Base-by-base conservation (phyloP, 35 echinoderm and acorn worm genomes). In the Diadema setosum region DNA sequence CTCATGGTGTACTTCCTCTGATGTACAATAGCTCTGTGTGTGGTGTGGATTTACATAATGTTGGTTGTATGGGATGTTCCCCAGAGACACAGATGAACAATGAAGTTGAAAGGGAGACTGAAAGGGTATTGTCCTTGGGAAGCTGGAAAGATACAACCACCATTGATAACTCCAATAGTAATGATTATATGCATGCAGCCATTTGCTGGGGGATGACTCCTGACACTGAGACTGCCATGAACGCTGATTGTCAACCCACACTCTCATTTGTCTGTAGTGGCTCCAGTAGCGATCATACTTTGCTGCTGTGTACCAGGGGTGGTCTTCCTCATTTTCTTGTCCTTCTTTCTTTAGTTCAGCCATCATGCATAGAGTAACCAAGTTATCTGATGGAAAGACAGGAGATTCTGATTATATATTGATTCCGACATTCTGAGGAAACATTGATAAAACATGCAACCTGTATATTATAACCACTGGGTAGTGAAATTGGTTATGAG, bases 201-300 rank as follows among this genome's bases (percentile, higher is more conserved):
- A 78, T 44, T 16, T 21, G 20, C 44, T 78, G 8, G 15, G 1
- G 16, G 44, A 2, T 4, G 73, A 42, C 34, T 78, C 73, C n/a
- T 52, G 48, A n/a, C n/a, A 52, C 9, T 9, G 9, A 11, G 9
- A 11, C n/a, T 78, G 73, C 20, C 39, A 7, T 11, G 33, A 25
- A 16, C 44, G 36, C 35, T 44, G 40, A 39, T 15, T 41, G 27
- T 78, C 7, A 26, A 42, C 25, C 73, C 73, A 78, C 17, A 41
- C 30, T 78, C 37, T 78, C 73, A 78, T 78, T 44, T 78, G 36
- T 21, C 24, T n/a, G 40, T 78, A 78, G 73, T 78, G 73, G 44
- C 24, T 44, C 73, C 73, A 78, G 73, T 78, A 78, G 37, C 73
- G 73, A 5, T 44, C 63, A 67, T 67, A 67, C 16, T 32, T 67